Base-by-base conservation (phyloP, 2,797 vertebrate genomes). In the Spatula versicolor region DNA sequence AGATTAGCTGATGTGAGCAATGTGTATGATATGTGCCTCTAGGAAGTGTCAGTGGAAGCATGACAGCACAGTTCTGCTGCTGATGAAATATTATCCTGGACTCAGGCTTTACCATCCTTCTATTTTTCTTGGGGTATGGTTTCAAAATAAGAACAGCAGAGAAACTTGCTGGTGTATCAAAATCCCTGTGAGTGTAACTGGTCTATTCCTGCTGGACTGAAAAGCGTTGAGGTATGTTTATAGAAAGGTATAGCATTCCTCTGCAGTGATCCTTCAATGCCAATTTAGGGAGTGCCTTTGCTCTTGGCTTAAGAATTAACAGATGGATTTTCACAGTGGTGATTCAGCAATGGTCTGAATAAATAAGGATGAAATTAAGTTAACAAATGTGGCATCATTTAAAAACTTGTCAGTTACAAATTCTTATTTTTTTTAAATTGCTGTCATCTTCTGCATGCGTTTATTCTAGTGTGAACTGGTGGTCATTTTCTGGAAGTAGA, bases 211-310 rank as follows among this genome's bases (percentile, higher is more conserved):
- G 48, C 25, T 72, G 62, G 56, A 75, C 68, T 77, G 45, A 72
- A 31, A 87, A 31, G 22, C 45, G 21, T 66, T 63, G 75, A 76
- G 56, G 30, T 75, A 8, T 21, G n/a, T 55, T 75, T 33, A 11
- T 50, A 64, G 64, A 33, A 78, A 84, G 63, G 74, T 83, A 60
- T 84, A 92, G 78, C 88, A 87, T 87, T 92, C 64, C 76, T 77
- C 71, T 84, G 69, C 48, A 73, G 73, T 52, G 37, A 87, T 94
- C 82, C 76, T 81, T 78, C 55, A 31, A 11, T 83, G 80, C 46
- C 67, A 93, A 3, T 69, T 88, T 59, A 96, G 85, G 92, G 95
- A 95, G 89, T 92, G 95, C 85, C 93, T 93, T 93, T 95, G 79
- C 76, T 96, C 37, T 94, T 90, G 69, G 79, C 30, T 84, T 94